Evolutionary conservation across 2,113 vertebrate genomes (phyloP), one percentile per base, ranked within the genome.

Genomic region (Ursus arctos): DNA sequence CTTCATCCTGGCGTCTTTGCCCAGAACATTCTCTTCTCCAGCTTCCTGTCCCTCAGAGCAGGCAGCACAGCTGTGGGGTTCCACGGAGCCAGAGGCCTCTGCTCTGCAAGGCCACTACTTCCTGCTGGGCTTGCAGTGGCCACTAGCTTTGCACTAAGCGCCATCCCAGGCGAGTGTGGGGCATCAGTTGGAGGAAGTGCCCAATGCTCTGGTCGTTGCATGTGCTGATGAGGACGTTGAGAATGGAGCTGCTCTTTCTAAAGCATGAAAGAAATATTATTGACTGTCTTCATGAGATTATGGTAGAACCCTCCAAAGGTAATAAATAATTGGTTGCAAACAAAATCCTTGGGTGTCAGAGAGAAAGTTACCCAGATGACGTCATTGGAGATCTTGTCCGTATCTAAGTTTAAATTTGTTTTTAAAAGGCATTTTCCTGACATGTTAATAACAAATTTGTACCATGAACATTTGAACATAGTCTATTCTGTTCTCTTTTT

Each of bases 401-500:
- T 28, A 7, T 90, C 31, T 65, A 0, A 22, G 5, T 81, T 91
- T 74, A 40, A 26, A n/a, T 2, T 47, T 55, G 85, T 86, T 85
- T 81, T 33, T 84, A 3, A 51, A 83, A 72, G 71, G 6, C 18
- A 8, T 47, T 86, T 93, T 74, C 24, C 33, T 88, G 43, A 53
- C 74, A 53, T 5, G 15, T 81, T 63, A 61, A 19, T 94, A 26
- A 40, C 83, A 26, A 51, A 49, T 61, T 61, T 55, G 43, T 81
- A 7, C 55, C 31, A 10, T 55, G 53, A 88, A 33, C 59, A 3
- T 89, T 33, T 76, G 61, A 61, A 47, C 8, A 7, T 91, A 12
- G 40, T 85, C 55, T 96, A 0, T 96, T 72, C 53, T 72, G 53
- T 91, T 97, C 2, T 95, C 0, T 88, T 72, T 97, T 88, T 76